Conservation (phyloP, 2,113 vertebrate species). For the Aramus guarauna region DNA sequence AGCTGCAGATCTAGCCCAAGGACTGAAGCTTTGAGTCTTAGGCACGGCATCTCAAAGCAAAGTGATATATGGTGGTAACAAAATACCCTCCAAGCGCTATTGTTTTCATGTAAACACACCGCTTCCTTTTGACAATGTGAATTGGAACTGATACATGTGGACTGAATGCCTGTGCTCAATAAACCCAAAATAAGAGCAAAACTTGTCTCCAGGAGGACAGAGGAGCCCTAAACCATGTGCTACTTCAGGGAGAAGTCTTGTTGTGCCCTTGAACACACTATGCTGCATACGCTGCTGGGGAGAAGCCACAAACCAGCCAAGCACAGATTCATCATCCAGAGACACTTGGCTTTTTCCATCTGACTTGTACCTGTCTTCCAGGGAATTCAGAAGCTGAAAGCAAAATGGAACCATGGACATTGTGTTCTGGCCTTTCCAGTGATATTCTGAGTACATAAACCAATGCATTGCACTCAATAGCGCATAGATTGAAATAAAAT, state of each 20-base stretch:
- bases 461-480: background rate
- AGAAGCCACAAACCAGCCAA: background rate
- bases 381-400: background rate
- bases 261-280: background rate
- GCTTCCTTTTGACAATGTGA: background rate
- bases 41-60: background rate
- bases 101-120: background rate
- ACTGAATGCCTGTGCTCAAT: background rate
- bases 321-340: fast-evolving
- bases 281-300: background rate
- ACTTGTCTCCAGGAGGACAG: background rate
- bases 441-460: background rate
- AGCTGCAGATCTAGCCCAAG: background rate
- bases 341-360: background rate
- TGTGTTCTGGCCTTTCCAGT: background rate
- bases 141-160: background rate
- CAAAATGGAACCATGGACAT: background rate
- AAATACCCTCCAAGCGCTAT: background rate
- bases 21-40: background rate
- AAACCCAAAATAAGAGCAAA: background rate
- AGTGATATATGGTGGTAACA: background rate
- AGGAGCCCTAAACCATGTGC: background rate
- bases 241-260: background rate
- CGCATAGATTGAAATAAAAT: too few relatives aligned
- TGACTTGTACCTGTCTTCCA: background rate